Percentiles rank a stretch among this genome's conserved stretches.
These are phyloP conservation scores for Haemorhous mexicanus DNA, from an alignment of 2,113 vertebrate species.

Conservation along the genomic window DNA sequence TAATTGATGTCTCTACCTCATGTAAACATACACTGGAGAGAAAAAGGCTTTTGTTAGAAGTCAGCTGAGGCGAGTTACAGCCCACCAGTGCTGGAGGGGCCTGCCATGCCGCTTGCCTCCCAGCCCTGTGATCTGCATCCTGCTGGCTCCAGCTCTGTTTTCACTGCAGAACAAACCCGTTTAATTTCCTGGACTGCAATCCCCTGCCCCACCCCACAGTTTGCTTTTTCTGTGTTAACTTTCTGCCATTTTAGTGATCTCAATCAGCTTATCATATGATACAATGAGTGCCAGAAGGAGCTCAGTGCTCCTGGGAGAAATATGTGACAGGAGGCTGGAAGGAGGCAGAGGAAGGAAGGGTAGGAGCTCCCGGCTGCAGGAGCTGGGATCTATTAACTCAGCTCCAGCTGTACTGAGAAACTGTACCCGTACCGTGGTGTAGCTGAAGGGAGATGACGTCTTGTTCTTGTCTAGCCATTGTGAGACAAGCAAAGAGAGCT, in stretches of 20 bases:
- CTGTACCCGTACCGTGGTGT: not conserved
- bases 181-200: constrained; percentile 8
- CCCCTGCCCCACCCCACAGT: not conserved
- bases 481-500: not conserved
- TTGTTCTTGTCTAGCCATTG: not conserved
- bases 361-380: not conserved
- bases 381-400: constrained; percentile 41
- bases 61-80: not conserved
- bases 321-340: constrained; percentile 45
- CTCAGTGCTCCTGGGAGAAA: constrained; percentile 4
- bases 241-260: constrained; percentile 51
- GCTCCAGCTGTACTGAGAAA: constrained; percentile 46
- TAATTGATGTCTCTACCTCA: not conserved
- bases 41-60: not conserved
- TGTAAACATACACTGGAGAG: not conserved
- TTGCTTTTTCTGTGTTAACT: constrained; percentile 20
- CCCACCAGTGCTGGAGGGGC: not conserved
- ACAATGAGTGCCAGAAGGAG: constrained; percentile 24
- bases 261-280: constrained; percentile 48
- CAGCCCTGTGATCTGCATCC: not conserved
- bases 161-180: not conserved
- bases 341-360: constrained; percentile 36
- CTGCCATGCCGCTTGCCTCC: not conserved
- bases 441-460: not conserved
- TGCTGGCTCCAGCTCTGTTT: not conserved